Evolutionary conservation across 2,888 invertebrate species (phyloP), one percentile per base, ranked within the genome.

Genomic region (Drymonia ruficornis): DNA sequence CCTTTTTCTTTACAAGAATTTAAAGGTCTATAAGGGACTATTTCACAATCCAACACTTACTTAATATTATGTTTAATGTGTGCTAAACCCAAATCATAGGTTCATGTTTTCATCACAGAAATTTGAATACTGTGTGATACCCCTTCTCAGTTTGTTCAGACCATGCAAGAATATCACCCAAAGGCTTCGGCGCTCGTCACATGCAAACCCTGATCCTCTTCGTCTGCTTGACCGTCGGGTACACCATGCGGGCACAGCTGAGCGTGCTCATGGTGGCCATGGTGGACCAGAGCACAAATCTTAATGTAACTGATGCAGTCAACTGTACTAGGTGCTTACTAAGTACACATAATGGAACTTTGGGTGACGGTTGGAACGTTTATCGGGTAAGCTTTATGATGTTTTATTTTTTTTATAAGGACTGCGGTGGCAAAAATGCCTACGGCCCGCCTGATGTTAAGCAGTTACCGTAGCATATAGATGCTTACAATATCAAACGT

Each of bases 221-320:
- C 61, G 57, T 82, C 34, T 64, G 81, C 43, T 53, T 89, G 0
- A 73, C 81, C 0, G 70, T 81, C 2, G 81, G 62, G 0, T 81
- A 68, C 50, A 63, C 80, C 0, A 75, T 81, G 56, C 67, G 80
- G 38, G 67, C 81, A 0, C 83, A 83, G 36, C 74, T 87, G 8
- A 83, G 85, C 43, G 84, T 87, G 0, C 76, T 84, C 5, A 76
- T 88, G 74, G 89, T 88, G 0, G 88, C 85, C n/a, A 88, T 89
- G 85, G 86, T 83, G 0, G 69, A 67, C n/a, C 62, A 63, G 12
- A 59, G 53, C 9, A 34, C 52, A 6, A 54, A 55, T 7, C 46
- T 57, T 2, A 38, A 42, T 40, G 16, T 11, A 8, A 46, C 38
- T 18, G 31, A 38, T 38, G 40, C 18, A 11, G 42, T 8, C 29